Evolutionary conservation across 2,888 invertebrate genomes (phyloP).

Genomic region (Choreutis nemorana): DNA sequence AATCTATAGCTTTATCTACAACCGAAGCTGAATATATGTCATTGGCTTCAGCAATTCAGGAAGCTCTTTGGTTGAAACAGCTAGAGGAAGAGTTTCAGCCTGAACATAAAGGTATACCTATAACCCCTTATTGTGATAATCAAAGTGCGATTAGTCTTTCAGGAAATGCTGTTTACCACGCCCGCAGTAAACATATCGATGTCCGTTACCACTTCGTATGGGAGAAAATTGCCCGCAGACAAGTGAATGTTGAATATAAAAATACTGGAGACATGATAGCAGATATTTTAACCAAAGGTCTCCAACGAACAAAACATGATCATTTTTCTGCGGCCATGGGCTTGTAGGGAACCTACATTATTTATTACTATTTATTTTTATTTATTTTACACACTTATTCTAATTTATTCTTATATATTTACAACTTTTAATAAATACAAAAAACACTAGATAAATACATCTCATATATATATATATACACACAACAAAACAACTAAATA

Average conservation of each 20-base stretch:
- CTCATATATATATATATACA: too few species aligned
- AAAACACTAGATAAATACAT: too few species aligned
- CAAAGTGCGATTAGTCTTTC: slow-evolving; percentile 16
- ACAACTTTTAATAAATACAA: too few species aligned
- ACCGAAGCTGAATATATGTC: slow-evolving; percentile 15
- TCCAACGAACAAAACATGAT: slow-evolving; percentile 9
- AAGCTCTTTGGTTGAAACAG: slow-evolving; percentile 9
- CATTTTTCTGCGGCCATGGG: slow-evolving; percentile 11
- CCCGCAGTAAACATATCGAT: slow-evolving; percentile 14
- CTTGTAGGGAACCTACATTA: too few species aligned
- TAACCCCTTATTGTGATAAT: slow-evolving; percentile 13
- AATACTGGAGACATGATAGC: slow-evolving; percentile 11
- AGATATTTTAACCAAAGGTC: slow-evolving; percentile 12
- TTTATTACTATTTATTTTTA: too few species aligned
- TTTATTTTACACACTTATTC: too few species aligned
- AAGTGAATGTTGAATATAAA: slow-evolving; percentile 11
- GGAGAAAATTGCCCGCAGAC: slow-evolving; percentile 7
- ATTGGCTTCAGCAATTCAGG: slow-evolving; percentile 11
- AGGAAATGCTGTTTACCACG: slow-evolving; percentile 13
- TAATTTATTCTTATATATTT: too few species aligned
- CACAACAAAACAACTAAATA: too few species aligned
- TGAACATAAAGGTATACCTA: slow-evolving; percentile 7
- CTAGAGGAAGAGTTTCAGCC: slow-evolving; percentile 7
- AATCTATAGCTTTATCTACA: slow-evolving; percentile 13
- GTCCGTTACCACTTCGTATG: slow-evolving; percentile 11